phyloP scores from a whole-genome alignment of 2,888 invertebrate species.

The Parnassius apollo region DNA sequence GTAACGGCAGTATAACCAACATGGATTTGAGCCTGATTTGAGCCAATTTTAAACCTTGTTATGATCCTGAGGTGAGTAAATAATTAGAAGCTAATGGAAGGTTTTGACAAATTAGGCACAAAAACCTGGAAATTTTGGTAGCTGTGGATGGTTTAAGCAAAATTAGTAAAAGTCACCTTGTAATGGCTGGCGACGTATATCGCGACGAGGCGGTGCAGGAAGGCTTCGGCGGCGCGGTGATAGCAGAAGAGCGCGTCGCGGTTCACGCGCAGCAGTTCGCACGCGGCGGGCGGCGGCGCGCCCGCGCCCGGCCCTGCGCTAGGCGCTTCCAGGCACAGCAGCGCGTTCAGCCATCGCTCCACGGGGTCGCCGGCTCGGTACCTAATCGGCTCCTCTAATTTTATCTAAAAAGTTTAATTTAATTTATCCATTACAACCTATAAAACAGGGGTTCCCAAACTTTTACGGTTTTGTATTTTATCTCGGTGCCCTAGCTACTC shows the following conservation, averaged over 20 bases:
- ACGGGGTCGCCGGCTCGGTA: constrained; percentile 93
- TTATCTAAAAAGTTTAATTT: constrained; percentile 73
- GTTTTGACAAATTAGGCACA: no score
- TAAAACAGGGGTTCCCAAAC: no score
- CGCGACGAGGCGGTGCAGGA: constrained; percentile 94
- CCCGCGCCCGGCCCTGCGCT: constrained; percentile 86
- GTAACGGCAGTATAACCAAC: no score
- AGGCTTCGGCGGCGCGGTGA: constrained; percentile 95
- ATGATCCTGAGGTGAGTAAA: no score
- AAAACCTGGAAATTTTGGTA: no score
- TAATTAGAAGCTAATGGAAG: no score
- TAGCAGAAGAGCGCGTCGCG: constrained; percentile 97
- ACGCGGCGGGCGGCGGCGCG: constrained; percentile 93
- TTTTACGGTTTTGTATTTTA: no score
- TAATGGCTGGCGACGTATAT: constrained; percentile 99
- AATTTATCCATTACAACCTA: no score
- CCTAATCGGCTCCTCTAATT: constrained; percentile 96
- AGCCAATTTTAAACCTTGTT: no score
- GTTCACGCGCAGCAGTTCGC: constrained; percentile 93
- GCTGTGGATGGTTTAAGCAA: no score
- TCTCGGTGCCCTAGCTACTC: no score
- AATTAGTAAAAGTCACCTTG: constrained; percentile 81
- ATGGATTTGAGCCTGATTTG: no score
- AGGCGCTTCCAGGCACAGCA: constrained; percentile 95
- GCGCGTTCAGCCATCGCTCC: constrained; percentile 94